phyloP scores from a whole-genome alignment of 2,888 invertebrate species.

The Thalpophila matura region DNA sequence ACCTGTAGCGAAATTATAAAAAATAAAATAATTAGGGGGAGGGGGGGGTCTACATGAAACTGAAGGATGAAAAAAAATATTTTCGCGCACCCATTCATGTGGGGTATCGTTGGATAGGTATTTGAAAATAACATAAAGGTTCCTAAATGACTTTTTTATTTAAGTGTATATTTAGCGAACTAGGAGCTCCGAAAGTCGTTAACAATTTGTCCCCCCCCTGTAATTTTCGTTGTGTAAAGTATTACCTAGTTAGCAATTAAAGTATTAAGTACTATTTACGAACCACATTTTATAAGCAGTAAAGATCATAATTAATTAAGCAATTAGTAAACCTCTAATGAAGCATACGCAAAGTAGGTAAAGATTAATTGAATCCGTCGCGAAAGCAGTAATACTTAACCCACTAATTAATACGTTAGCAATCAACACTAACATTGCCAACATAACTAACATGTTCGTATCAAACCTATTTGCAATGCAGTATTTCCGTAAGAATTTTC shows the following conservation, averaged over 20 bases:
- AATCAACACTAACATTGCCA: slow-evolving; percentile 41
- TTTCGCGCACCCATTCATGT: no score
- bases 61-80: no score
- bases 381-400: slow-evolving; percentile 35
- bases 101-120: no score
- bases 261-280: background rate
- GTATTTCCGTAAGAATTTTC: slow-evolving; percentile 46
- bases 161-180: no score
- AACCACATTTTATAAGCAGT: background rate
- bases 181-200: no score
- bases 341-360: slow-evolving; percentile 14
- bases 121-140: no score
- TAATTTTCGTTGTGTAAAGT: no score
- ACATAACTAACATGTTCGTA: slow-evolving; percentile 31
- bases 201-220: no score
- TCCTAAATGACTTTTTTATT: no score
- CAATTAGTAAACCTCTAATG: slow-evolving; percentile 26
- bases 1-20: no score
- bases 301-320: slow-evolving; percentile 9
- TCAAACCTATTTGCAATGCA: slow-evolving; percentile 45
- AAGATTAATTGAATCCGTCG: slow-evolving; percentile 46
- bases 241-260: background rate
- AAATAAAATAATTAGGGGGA: no score
- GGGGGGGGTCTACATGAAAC: no score
- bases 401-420: slow-evolving; percentile 47